Evolutionary conservation across 2,113 vertebrate species (phyloP).

Genomic region (Tetraodon nigroviridis): DNA sequence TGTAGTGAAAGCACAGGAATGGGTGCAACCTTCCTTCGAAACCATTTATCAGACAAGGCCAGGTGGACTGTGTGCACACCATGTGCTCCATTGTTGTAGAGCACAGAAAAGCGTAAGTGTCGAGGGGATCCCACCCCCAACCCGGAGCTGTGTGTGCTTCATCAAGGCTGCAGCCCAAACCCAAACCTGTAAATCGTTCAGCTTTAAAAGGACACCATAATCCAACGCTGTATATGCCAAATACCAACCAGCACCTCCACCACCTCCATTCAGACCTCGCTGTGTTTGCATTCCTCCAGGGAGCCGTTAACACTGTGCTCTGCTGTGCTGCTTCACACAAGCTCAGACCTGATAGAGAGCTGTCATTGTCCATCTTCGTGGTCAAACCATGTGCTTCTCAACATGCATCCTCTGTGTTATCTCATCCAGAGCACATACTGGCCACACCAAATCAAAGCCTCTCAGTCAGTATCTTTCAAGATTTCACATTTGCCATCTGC

Average conservation of each 20-base stretch:
- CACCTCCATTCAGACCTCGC: constrained; percentile 62
- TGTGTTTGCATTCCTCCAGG: constrained; percentile 56
- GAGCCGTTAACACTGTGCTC: constrained; percentile 48
- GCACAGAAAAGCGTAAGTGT: constrained; percentile 51
- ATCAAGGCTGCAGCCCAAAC: constrained; percentile 53
- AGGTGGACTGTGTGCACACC: constrained; percentile 64
- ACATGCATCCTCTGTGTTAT: constrained; percentile 31
- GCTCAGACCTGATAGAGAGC: constrained; percentile 57
- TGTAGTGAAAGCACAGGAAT: constrained; percentile 24
- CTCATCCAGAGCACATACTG: constrained; percentile 26
- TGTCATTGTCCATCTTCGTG: constrained; percentile 51
- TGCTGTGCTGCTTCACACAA: constrained; percentile 45
- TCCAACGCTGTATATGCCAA: constrained; percentile 60
- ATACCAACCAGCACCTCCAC: constrained; percentile 26
- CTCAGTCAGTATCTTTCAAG: constrained; percentile 28
- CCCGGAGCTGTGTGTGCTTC: constrained; percentile 44
- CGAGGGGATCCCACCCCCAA: constrained; percentile 37
- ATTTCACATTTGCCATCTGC: constrained; percentile 40
- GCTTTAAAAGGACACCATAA: constrained; percentile 68
- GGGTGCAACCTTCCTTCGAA: constrained; percentile 39
- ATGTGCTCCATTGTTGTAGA: constrained; percentile 67
- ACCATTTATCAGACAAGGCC: constrained; percentile 68
- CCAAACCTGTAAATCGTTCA: constrained; percentile 67
- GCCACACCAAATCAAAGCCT: constrained; percentile 17
- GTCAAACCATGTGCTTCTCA: constrained; percentile 36